Evolutionary conservation across 1,140 invertebrate genomes (phyloP), one percentile per base, ranked within the genome.

Genomic region (Calliopsis andreniformis): DNA sequence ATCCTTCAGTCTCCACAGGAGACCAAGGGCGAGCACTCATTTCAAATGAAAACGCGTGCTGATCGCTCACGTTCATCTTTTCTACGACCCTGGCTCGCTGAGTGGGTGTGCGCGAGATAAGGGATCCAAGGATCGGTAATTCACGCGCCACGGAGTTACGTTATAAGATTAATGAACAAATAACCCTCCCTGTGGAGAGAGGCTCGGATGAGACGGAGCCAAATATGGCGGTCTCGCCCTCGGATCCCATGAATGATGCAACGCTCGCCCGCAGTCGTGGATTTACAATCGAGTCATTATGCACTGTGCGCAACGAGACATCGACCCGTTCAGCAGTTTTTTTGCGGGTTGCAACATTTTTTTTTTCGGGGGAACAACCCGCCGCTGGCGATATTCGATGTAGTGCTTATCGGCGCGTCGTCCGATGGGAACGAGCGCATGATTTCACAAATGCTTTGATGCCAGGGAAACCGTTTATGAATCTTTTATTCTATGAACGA

Each of bases 141-240:
- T 80, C 63, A 80, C 61, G 64, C 72, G 51, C 30, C 32, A 82
- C 35, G 58, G 68, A 86, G 87, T 87, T 84, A 79, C 84, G 80
- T 86, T 87, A 85, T 85, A 89, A 89, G 87, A 89, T 89, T 89
- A 88, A 89, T 88, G 87, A 89, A 87, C 87, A 88, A 88, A 89
- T 84, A 86, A 83, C 75, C 76, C 81, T 68, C 78, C 76, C 66
- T 81, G 61, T 69, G 64, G 81, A 73, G 82, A 71, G 66, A 76
- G 81, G 47, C 62, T 72, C 71, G 69, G 79, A 83, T 79, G 82
- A 84, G 79, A 83, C 64, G 66, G 56, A 66, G 61, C 84, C 82
- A 79, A 87, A 87, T 84, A 86, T 75, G 84, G 82, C 62, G 63
- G 58, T 80, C 78, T 85, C 69, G 85, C 85, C 87, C 81, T 83